Evolutionary conservation across 2,113 vertebrate genomes (phyloP).

Genomic region (rabbit (Oryctolagus cuniculus)): DNA sequence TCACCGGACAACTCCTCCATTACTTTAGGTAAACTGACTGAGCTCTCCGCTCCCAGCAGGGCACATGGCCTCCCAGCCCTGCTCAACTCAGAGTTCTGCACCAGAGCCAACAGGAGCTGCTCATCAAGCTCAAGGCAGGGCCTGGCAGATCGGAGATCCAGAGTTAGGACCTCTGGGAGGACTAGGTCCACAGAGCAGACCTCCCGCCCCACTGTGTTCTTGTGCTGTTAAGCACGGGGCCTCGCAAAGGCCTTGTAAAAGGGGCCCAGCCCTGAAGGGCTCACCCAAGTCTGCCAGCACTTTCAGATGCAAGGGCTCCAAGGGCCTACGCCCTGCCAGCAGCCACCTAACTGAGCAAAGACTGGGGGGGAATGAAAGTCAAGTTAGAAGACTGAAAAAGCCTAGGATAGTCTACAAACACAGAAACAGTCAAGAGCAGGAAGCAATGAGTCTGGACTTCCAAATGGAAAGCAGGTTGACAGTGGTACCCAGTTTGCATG

Average conservation of each 20-base stretch:
- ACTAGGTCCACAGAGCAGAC: not conserved
- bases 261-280: not conserved
- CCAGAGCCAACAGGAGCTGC: not conserved
- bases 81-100: not conserved
- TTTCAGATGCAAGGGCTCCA: not conserved
- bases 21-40: not conserved
- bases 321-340: not conserved
- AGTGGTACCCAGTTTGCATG: not conserved
- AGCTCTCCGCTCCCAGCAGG: not conserved
- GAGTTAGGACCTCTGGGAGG: not conserved
- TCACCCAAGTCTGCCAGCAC: not conserved
- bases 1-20: not conserved
- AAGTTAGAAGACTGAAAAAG: not conserved
- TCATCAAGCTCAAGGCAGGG: not conserved
- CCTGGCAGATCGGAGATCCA: not conserved
- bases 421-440: slow-evolving; percentile 27
- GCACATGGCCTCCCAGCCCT: not conserved
- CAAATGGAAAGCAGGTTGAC: not conserved
- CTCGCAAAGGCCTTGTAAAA: not conserved
- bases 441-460: not conserved
- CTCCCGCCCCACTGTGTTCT: not conserved
- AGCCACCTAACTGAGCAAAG: slow-evolving; percentile 16
- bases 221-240: not conserved
- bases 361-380: not conserved
- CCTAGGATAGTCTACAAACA: not conserved